Evolutionary conservation across 2,797 vertebrate species (phyloP), one percentile per base, ranked within the genome.

Genomic region (Poeciliopsis infans): DNA sequence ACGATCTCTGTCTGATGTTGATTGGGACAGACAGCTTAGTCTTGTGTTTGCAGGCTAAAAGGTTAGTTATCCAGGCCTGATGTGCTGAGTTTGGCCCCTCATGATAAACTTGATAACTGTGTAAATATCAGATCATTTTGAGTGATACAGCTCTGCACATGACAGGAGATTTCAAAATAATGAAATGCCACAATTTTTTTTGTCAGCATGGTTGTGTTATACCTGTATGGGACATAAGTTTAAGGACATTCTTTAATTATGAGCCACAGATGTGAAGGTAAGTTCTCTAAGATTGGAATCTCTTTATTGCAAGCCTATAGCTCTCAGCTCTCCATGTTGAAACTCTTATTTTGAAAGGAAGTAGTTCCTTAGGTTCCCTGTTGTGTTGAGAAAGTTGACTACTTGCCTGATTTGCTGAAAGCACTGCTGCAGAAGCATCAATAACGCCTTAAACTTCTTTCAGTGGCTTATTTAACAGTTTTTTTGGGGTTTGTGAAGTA

Each of bases 21-120:
- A 93, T 89, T 70, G 83, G 81, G 75, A 80, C 41, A 75, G 91
- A 92, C 93, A 91, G 88, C 84, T 83, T 86, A 85, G 85, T 85
- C 86, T 87, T 84, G 78, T 88, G 83, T 86, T 88, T 88, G 86
- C 73, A 76, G 81, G 76, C 83, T 87, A 75, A 90, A 85, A 86
- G 79, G 85, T 84, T 83, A 76, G 79, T 72, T 79, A 81, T 81
- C 77, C 77, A 79, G 36, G 66, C 69, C 77, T 76, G 31, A 80
- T 86, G 83, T 79, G 74, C 84, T 79, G 83, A 85, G 75, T 80
- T 80, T 70, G 79, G 75, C 83, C 46, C 43, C 86, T 72, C 68
- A 49, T 83, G 70, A 41, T 73, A 79, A 79, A 85, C 79, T 28
- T 45, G n/a, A 45, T 18, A 70, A 28, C 46, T 41, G 45, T 77